Base-by-base conservation (phyloP, 2,888 invertebrate genomes). In the Spisula subtruncata region DNA sequence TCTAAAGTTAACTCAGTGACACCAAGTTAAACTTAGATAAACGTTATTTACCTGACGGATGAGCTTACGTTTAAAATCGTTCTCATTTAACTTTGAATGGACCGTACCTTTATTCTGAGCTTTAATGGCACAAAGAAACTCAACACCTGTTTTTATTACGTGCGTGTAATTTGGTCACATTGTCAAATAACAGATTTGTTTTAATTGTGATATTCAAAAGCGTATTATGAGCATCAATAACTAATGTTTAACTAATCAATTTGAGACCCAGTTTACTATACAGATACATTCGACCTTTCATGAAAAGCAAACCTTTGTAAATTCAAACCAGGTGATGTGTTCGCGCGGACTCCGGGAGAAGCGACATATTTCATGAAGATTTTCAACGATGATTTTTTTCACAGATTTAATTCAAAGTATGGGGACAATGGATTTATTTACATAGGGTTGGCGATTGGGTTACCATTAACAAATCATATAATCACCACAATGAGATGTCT, bases 381-480 rank as follows among this genome's bases (percentile, higher is more conserved):
- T 82, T 90, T 79, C 85, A 25, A 79, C 75, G 66, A 54, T 41
- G 16, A 32, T 20, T 41, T 81, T 85, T 66, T 54, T n/a, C n/a
- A 18, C 81, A n/a, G 85, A 75, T 75, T 85, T 66, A 46, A 14
- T 75, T 35, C 81, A 29, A 83, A 75, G 66, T 60, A 32, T 56
- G 56, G 41, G 66, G 60, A 86, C 83, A 90, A 90, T 85, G 56
- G 80, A 54, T n/a, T 81, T 90, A 79, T 90, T 90, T 90, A 81
- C 90, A 46, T 20, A 87, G 18, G 60, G 29, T 18, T 10, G 25
- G 82, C 79, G 71, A 16, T 90, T 79, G 66, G 48, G 87, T 90
- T 90, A 85, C 90, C 41, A 25, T 80, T 85, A 80, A 80, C 51
- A 80, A 85, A 85, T 85, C 85, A 56, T 71, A 56, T 79, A 35